Evolutionary conservation across 2,113 vertebrate genomes (phyloP), one percentile per base, ranked within the genome.

Genomic region (Dipodomys merriami): DNA sequence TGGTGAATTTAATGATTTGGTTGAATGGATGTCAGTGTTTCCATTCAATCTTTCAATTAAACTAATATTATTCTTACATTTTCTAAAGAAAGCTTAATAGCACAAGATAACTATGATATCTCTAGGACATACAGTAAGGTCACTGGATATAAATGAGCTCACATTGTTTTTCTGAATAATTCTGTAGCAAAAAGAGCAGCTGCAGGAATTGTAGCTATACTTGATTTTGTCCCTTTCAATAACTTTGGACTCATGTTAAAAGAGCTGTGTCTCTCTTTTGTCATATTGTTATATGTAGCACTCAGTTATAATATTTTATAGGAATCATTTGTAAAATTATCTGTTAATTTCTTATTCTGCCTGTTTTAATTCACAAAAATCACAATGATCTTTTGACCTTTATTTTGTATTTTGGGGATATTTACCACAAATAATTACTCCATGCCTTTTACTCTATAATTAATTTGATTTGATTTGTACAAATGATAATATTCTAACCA

Each of bases 121-220:
- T 96, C 95, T 82, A 93, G 95, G 96, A 97, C 93, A 97, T 97
- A 97, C 13, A 94, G 93, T 93, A 94, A 98, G 97, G 97, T 98
- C 96, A 96, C 86, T 82, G 91, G 97, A 96, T 97, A 96, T 97
- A 97, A 97, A 98, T 97, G 96, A 98, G 95, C 83, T 88, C 89
- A 97, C 81, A 97, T 96, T 96, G 97, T 97, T 98, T 98, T 97
- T 96, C 91, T 96, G 94, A 97, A 97, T 97, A 98, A 97, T 77
- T 85, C 90, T 92, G 89, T 94, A 94, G 96, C 93, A 96, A 86
- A 93, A 90, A 97, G 93, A 83, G 80, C 83, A 95, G 76, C 85
- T 95, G 44, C 67, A 87, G 88, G 97, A 97, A 97, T 96, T 88
- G 20, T 86, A 97, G 93, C 80, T 93, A 86, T 96, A 84, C 95